Conservation (phyloP, 2,113 vertebrate species). For the Macquaria australasica region DNA sequence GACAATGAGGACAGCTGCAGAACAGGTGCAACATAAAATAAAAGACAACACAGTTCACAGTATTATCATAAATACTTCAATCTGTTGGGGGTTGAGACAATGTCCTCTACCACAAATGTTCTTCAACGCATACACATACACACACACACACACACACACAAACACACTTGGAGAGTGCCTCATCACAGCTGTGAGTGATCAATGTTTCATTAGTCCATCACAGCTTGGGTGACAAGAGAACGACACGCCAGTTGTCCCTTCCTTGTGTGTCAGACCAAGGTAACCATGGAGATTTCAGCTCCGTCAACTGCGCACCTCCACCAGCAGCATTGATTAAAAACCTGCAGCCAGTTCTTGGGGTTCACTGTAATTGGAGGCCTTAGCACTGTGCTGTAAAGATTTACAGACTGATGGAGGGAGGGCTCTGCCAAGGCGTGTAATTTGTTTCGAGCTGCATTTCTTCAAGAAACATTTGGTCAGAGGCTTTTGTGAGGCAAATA, state of each 20-base stretch:
- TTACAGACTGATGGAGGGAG: slow-evolving; percentile 3
- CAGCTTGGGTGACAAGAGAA: slow-evolving; percentile 76
- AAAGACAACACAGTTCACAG: slow-evolving; percentile 8
- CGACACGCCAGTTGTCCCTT: slow-evolving; percentile 57
- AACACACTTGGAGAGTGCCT: slow-evolving; percentile 21
- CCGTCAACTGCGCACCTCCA: slow-evolving; percentile 61
- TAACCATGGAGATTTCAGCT: slow-evolving; percentile 77
- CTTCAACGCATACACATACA: not conserved
- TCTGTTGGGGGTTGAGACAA: not conserved
- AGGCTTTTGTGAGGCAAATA: not conserved
- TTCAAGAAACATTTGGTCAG: not conserved
- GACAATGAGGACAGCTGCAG: not conserved
- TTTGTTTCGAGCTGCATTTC: not conserved
- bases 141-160: slow-evolving; percentile 16
- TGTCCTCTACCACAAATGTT: not conserved
- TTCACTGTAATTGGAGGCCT: slow-evolving; percentile 58
- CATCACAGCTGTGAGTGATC: slow-evolving; percentile 66
- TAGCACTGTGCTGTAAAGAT: slow-evolving; percentile 49
- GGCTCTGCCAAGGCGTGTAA: not conserved
- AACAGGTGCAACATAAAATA: slow-evolving; percentile 8
- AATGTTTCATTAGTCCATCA: slow-evolving; percentile 82
- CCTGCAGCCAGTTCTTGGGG: slow-evolving; percentile 44
- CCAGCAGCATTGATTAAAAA: slow-evolving; percentile 73
- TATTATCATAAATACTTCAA: slow-evolving; percentile 27
- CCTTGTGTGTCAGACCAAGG: slow-evolving; percentile 61